Base-by-base conservation (phyloP, 2,888 invertebrate species). In the Mesoligia furuncula region DNA sequence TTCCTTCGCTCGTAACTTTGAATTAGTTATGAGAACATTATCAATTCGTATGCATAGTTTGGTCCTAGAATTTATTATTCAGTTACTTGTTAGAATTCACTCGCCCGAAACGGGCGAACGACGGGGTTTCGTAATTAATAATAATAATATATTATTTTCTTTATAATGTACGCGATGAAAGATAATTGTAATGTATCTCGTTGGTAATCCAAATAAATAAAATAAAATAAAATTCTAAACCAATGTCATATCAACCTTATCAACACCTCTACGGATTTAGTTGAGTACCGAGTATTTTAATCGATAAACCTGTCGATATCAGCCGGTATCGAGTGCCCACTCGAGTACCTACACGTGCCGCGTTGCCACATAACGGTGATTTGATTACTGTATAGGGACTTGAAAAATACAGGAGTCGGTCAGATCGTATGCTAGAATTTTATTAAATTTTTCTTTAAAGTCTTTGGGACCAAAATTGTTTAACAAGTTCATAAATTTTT, bases 291-390 rank as follows among this genome's bases (percentile, higher is more conserved):
- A 83, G 71, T 77, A 75, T 79, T 85, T 85, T 75, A 85, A 86
- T 86, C 84, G 71, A 89, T 88, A 85, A 77, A 71, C 8, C 85
- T 90, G 90, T 87, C 90, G 83, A 87, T 87, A 87, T 70, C 88
- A 69, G 81, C 66, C 74, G 61, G 65, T 45, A 64, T 80, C 66
- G 79, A 90, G 90, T 80, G 73, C 73, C 74, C 77, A 65, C 83
- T 89, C 73, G 48, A 77, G n/a, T n/a, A n/a, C n/a, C 69, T 68
- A 73, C 70, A 76, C 75, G 70, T 68, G 73, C 61, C 59, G 31
- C 36, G 69, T 61, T 85, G 69, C 70, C 61, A 61, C 31, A 57
- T 64, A 62, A 64, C 36, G 54, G 27, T 75, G 64, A 75, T 82
- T 75, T 71, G 78, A 85, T 82, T 73, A 81, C 59, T 59, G 70